Base-by-base conservation (phyloP, 2,113 vertebrate species). In the Brachypteracias leptosomus region DNA sequence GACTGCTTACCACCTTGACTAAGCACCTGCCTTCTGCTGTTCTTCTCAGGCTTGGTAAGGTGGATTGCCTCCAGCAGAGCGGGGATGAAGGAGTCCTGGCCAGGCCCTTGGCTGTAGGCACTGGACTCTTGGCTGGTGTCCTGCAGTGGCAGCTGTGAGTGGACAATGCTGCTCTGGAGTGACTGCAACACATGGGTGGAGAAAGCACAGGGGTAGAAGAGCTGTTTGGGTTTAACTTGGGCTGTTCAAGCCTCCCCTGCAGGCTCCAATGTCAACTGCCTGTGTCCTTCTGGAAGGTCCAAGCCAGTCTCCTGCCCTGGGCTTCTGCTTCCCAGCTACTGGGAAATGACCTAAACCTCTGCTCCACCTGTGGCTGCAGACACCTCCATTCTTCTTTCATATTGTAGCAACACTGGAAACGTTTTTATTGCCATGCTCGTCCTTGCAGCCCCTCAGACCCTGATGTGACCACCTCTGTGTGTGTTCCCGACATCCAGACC, bases 401-500 rank as follows among this genome's bases (percentile, higher is more conserved):
- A 13, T 16, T 14, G 28, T 22, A 46, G 63, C 63, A 33, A n/a
- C 63, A n/a, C 14, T 10, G 13, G 21, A 40, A 67, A 6, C 14
- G 21, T 21, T 8, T 46, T 16, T 16, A 5, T 16, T 20, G 9
- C 63, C 6, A 3, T 24, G 63, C 42, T 24, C 7, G 42, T 13
- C 62, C 28, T 25, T 31, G 38, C 62, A 65, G 61, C 11, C 62
- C 13, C 40, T 42, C 7, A 17, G 16, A 18, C 6, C 11, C 42
- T 13, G 12, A 7, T 35, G 14, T 9, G 2, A 2, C 18, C 7
- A 4, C 3, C 2, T 18, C 4, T 63, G 5, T 7, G 0, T 7
- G 0, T 21, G 8, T 49, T 46, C 28, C 57, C 11, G 22, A 1
- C 7, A 1, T 3, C 0, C 2, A 22, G 24, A 10, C 9, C 2